These are phyloP conservation scores for Procambarus virginalis DNA, from an alignment of 1,140 invertebrate genomes.

Conservation along the genomic window DNA sequence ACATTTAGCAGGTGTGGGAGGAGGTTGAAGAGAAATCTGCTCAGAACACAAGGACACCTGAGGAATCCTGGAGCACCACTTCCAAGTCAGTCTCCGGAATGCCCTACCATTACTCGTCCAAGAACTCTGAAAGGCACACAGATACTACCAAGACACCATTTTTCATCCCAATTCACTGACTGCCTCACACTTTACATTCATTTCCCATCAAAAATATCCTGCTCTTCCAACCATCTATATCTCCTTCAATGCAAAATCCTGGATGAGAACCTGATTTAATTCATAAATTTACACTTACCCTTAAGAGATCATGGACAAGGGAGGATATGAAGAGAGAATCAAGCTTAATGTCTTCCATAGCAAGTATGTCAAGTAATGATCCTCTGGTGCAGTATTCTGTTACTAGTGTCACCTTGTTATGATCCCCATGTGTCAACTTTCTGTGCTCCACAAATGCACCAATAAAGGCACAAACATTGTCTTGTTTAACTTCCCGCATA, in stretches of 20 bases:
- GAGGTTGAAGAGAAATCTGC: too few species aligned
- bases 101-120: too few species aligned
- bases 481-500: constrained; percentile 91
- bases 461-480: constrained; percentile 97
- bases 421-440: constrained; percentile 90
- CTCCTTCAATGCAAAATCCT: not conserved
- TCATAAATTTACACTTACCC: constrained; percentile 79
- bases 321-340: constrained; percentile 96
- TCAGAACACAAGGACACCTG: too few species aligned
- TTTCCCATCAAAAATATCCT: too few species aligned
- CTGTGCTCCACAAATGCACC: constrained; percentile 93
- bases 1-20: too few species aligned
- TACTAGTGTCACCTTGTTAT: constrained; percentile 88
- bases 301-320: constrained; percentile 95
- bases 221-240: not conserved
- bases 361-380: constrained; percentile 95
- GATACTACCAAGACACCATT: too few species aligned
- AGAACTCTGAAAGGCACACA: too few species aligned
- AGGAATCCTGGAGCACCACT: too few species aligned
- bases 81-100: too few species aligned
- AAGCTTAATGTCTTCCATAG: constrained; percentile 97
- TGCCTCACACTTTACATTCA: too few species aligned
- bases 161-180: too few species aligned
- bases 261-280: too few species aligned
- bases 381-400: constrained; percentile 98